These are phyloP conservation scores for Bombycilla garrulus DNA, from an alignment of 2,113 vertebrate species.

Conservation along the genomic window DNA sequence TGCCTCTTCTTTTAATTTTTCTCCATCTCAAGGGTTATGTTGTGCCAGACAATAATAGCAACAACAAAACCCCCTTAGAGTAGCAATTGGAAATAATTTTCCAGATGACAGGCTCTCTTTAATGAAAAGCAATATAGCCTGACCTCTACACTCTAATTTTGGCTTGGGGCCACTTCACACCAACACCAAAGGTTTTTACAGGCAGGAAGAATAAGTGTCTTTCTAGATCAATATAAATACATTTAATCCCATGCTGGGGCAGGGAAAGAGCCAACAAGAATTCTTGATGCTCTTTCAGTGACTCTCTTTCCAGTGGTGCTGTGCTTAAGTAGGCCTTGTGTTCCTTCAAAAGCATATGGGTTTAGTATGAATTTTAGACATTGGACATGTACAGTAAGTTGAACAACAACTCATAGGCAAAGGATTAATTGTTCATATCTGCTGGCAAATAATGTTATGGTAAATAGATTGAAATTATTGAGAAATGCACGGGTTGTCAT, in stretches of 20 bases:
- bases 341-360: not conserved
- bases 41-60: not conserved
- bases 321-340: not conserved
- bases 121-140: not conserved
- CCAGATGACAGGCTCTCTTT: not conserved
- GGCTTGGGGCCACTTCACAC: not conserved
- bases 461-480: not conserved
- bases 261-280: not conserved
- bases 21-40: fast-evolving
- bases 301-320: not conserved
- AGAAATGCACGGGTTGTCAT: not conserved
- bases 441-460: not conserved
- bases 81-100: constrained; percentile 4
- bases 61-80: not conserved
- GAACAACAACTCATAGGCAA: not conserved
- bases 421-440: not conserved
- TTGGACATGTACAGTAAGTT: not conserved
- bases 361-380: not conserved
- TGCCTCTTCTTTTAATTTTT: not conserved
- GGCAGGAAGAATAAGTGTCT: not conserved
- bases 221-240: not conserved
- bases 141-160: not conserved
- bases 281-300: not conserved
- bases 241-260: not conserved
- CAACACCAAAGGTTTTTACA: not conserved